Base-by-base conservation (phyloP, 2,113 vertebrate genomes). In the Nibea albiflora region DNA sequence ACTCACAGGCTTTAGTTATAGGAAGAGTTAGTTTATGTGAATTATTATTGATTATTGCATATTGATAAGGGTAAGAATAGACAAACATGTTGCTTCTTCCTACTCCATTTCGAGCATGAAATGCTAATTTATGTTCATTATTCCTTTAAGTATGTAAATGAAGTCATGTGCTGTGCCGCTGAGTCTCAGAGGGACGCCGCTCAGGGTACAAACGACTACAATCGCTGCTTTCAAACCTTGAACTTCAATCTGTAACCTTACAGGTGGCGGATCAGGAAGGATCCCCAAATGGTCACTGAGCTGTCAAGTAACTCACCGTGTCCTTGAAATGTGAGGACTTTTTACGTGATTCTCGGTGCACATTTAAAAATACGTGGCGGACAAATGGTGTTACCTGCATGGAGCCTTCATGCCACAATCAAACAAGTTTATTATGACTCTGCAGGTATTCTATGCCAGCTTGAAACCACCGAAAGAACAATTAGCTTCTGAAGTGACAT, bases 381-480 rank as follows among this genome's bases (percentile, higher is more conserved):
- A 31, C 26, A 19, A 60, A 50, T 50, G 24, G 53, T 39, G 47
- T 58, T 19, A 78, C 4, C 19, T 53, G 19, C 73, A 19, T 73
- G 63, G 63, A 28, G 52, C 22, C 58, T 49, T 20, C 19, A 26
- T 22, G 31, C 58, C 49, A 58, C 1, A 26, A n/a, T n/a, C n/a
- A n/a, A n/a, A n/a, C n/a, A n/a, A 50, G 8, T 77, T 64, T 61
- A 39, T 28, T 54, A 46, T 62, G 56, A 44, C 28, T 76, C 52
- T 22, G 14, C 44, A 49, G 70, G 26, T 49, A 6, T 6, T 22
- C 17, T 19, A 46, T 3, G 17, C 10, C 39, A 11, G 28, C 12
- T n/a, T 16, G 14, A 56, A 39, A 39, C 14, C 66, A 44, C 8
- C 42, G 15, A 24, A 42, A 56, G 35, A 70, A 42, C 39, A 44